These are phyloP conservation scores for Carassius auratus DNA, from an alignment of 2,113 vertebrate species.

Conservation along the genomic window DNA sequence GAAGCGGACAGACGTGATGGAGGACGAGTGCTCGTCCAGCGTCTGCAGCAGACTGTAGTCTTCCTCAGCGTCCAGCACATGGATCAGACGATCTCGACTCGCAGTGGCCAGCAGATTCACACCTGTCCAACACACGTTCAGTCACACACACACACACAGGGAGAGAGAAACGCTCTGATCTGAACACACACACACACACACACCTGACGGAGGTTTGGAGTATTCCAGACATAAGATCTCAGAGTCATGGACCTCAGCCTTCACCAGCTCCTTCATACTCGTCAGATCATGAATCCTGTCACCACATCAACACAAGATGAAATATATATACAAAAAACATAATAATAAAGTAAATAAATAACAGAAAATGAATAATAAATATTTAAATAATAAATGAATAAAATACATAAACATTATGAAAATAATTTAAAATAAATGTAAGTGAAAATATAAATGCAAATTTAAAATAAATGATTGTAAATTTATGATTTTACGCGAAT, in stretches of 20 bases:
- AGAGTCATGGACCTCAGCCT: slow-evolving; percentile 90
- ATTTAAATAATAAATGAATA: too few species aligned
- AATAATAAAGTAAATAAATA: too few species aligned
- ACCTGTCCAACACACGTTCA: slow-evolving; percentile 70
- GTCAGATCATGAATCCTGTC: slow-evolving; percentile 89
- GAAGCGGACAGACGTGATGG: slow-evolving; percentile 94
- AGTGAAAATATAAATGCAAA: too few species aligned
- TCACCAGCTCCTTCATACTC: slow-evolving; percentile 86
- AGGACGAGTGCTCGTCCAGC: slow-evolving; percentile 94
- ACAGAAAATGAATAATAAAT: too few species aligned
- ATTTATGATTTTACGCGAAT: too few species aligned
- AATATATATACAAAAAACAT: too few species aligned
- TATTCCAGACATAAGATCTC: slow-evolving; percentile 96
- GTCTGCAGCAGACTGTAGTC: slow-evolving; percentile 91
- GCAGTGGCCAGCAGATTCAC: slow-evolving; percentile 91
- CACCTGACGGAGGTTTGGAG: slow-evolving; percentile 93
- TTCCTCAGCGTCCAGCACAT: slow-evolving; percentile 87
- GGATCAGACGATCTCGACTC: slow-evolving; percentile 93
- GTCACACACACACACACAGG: not conserved
- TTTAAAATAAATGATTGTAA: too few species aligned
- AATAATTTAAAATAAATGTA: too few species aligned
- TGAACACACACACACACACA: not conserved
- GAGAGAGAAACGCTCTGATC: too few species aligned
- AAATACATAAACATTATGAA: too few species aligned
- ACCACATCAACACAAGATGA: not conserved